phyloP scores from a whole-genome alignment of 2,113 vertebrate species.

The Oenanthe oenanthe region DNA sequence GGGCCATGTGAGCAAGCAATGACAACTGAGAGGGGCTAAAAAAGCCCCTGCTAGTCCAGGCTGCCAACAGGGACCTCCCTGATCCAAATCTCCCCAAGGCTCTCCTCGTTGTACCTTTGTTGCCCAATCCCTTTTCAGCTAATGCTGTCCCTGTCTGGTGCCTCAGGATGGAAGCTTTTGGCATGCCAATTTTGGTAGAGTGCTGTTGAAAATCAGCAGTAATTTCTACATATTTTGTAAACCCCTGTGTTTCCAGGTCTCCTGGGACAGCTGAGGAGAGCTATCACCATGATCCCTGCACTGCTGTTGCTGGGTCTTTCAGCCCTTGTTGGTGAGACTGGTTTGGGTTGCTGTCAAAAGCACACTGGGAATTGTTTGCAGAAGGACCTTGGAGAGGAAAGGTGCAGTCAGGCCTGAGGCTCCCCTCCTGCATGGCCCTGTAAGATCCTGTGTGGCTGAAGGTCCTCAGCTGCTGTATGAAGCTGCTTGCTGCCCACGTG shows the following conservation, averaged over 20 bases:
- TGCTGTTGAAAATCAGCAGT: neutral
- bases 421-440: rapidly evolving
- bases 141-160: neutral
- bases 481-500: neutral
- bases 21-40: neutral
- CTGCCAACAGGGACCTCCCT: neutral
- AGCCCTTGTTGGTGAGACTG: conserved; percentile 52
- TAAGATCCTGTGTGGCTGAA: neutral
- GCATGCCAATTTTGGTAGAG: neutral
- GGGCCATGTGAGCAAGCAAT: neutral
- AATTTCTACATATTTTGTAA: neutral
- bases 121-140: neutral
- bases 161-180: neutral
- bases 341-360: neutral
- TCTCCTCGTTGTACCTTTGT: neutral
- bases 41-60: neutral
- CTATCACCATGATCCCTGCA: neutral
- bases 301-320: conserved; percentile 66
- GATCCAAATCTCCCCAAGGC: rapidly evolving
- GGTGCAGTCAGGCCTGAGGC: neutral
- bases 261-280: conserved; percentile 55
- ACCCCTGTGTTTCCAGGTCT: conserved; percentile 76
- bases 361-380: neutral
- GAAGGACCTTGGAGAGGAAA: neutral
- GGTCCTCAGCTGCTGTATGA: rapidly evolving